These are phyloP conservation scores for Coregonus sp. DNA, from an alignment of 2,797 vertebrate genomes.

Conservation along the genomic window DNA sequence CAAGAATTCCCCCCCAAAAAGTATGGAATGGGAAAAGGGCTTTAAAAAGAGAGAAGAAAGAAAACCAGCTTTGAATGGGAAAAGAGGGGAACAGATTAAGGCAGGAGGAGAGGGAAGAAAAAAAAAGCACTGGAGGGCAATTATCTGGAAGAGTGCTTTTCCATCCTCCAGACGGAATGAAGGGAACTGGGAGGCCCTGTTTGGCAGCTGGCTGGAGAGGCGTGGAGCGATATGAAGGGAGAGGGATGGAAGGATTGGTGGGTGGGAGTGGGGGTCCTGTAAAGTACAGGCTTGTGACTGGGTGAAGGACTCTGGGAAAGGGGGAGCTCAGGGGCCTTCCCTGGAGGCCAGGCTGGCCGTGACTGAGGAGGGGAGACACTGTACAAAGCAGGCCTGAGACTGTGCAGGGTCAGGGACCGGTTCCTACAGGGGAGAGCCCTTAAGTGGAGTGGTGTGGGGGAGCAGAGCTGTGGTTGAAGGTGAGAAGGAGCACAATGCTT, in stretches of 20 bases:
- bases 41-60: conserved; percentile 20
- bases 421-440: conserved; percentile 9
- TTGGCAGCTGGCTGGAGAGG: conserved; percentile 58
- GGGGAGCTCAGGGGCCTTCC: background rate
- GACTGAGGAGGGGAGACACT: background rate
- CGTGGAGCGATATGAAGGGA: background rate
- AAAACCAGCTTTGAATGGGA: conserved; percentile 30
- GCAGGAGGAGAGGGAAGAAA: background rate
- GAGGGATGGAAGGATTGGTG: too few relatives aligned
- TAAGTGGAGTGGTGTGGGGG: conserved; percentile 15
- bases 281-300: background rate
- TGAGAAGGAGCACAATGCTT: conserved; percentile 53
- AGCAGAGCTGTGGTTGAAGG: conserved; percentile 31
- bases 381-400: background rate
- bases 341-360: background rate
- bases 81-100: conserved; percentile 31
- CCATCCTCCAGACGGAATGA: conserved; percentile 57
- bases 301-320: background rate
- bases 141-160: conserved; percentile 72
- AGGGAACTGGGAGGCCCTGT: conserved; percentile 68
- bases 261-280: background rate
- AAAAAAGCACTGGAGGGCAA: conserved; percentile 69
- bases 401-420: background rate
- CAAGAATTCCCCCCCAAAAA: conserved; percentile 46
- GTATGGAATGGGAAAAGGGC: conserved; percentile 29